Conservation (phyloP, 2,113 vertebrate species). For the Pungitius pungitius region DNA sequence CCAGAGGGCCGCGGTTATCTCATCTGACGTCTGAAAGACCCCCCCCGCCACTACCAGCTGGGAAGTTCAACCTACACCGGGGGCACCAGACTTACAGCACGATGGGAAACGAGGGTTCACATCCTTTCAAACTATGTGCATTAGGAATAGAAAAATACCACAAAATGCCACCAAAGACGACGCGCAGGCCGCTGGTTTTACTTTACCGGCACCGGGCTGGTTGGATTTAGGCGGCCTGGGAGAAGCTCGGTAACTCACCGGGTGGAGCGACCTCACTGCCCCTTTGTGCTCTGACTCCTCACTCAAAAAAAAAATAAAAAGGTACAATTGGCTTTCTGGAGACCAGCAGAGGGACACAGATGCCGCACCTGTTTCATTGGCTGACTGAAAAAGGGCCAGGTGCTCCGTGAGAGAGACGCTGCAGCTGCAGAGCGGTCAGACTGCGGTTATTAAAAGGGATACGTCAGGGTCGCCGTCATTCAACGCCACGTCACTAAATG, state of each 20-base stretch:
- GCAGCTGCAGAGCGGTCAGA: constrained; percentile 52
- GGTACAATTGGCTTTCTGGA: neutral
- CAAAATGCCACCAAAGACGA: neutral
- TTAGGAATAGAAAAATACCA: neutral
- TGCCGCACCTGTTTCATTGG: neutral
- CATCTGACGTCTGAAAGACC: constrained; percentile 36
- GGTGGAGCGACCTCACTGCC: neutral
- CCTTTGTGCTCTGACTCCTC: neutral
- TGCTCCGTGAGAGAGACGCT: constrained; percentile 47
- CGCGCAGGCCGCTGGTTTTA: neutral
- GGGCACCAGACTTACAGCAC: neutral
- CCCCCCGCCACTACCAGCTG: neutral
- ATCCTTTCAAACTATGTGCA: neutral
- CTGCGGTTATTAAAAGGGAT: constrained; percentile 60
- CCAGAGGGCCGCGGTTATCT: constrained; percentile 6
- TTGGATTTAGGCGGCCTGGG: neutral
- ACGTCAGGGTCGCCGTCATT: constrained; percentile 45
- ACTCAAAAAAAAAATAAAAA: neutral
- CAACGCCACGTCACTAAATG: constrained; percentile 42
- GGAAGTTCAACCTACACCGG: constrained; percentile 20
- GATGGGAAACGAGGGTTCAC: neutral
- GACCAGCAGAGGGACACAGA: constrained; percentile 26
- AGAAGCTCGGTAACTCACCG: neutral
- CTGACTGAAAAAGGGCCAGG: constrained; percentile 48
- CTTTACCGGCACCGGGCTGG: neutral